A percentile compares a stretch with the other conserved stretches of the same genome.
phyloP scores from a whole-genome alignment of 2,888 invertebrate species.

The Bembecia ichneumoniformis region DNA sequence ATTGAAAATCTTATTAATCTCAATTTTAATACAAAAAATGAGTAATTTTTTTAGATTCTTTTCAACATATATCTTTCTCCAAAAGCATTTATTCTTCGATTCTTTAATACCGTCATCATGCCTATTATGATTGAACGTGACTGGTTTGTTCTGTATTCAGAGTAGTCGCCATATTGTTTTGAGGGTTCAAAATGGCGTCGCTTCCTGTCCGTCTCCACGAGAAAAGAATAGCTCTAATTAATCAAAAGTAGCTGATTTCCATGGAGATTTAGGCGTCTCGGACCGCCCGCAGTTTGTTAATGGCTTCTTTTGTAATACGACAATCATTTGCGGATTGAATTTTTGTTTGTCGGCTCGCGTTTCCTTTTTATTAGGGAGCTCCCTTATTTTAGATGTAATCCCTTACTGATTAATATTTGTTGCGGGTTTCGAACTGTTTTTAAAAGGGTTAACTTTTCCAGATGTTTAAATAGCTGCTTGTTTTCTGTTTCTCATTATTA shows the following conservation, averaged over 20 bases:
- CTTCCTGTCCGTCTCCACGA: slow-evolving; percentile 42
- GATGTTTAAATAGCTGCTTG: not conserved
- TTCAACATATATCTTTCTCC: too few species aligned
- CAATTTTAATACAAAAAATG: too few species aligned
- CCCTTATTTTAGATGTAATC: slow-evolving; percentile 33
- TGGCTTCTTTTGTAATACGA: slow-evolving; percentile 53
- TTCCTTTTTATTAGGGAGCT: slow-evolving; percentile 36
- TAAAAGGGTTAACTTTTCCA: not conserved
- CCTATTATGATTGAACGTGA: too few species aligned
- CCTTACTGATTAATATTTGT: slow-evolving; percentile 46
- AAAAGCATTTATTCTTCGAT: too few species aligned
- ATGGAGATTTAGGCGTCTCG: slow-evolving; percentile 46
- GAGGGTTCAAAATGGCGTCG: slow-evolving; percentile 46
- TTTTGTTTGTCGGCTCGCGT: slow-evolving; percentile 44
- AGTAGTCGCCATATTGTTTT: slow-evolving; percentile 53
- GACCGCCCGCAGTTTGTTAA: slow-evolving; percentile 57
- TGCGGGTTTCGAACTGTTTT: slow-evolving; percentile 3
- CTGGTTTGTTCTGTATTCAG: too few species aligned
- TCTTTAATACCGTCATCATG: too few species aligned
- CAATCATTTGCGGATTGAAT: slow-evolving; percentile 49
- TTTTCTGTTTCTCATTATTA: not conserved
- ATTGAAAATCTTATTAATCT: too few species aligned
- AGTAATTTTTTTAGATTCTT: too few species aligned
- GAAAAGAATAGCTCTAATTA: slow-evolving; percentile 70
- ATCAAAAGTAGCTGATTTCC: slow-evolving; percentile 69